Base-by-base conservation (phyloP, 2,888 invertebrate species). In the Busseola fusca region DNA sequence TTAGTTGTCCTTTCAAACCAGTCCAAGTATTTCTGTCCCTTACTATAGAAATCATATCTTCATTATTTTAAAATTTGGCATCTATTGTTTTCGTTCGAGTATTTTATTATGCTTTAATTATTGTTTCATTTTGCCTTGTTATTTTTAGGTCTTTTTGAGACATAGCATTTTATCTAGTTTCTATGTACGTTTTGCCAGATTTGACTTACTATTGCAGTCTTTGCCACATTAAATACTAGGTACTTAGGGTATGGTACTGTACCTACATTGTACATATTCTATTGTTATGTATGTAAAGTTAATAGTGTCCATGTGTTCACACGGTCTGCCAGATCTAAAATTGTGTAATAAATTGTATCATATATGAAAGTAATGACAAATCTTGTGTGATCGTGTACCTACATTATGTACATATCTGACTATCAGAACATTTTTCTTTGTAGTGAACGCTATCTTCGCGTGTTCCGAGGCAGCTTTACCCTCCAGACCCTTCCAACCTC, bases 271-370 rank as follows among this genome's bases (percentile, higher is more conserved):
- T 89, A 89, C 87, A 86, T 90, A 88, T 79, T 80, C 73, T 83
- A 86, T 87, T 88, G 87, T 90, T 86, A 87, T 76, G 86, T 88
- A 84, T 84, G 88, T 87, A 84, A 89, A 87, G 82, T 86, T 84
- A 84, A 86, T 87, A 88, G 86, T 82, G 88, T 88, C 87, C 88
- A 90, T 90, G 92, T 90, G 91, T 90, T 92, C 90, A 89, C 89
- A 87, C 90, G 88, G 86, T 90, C 89, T 85, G 86, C 86, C 87
- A 88, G 85, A 84, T 87, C 72, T 84, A 86, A 86, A 85, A 80
- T 84, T 85, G 85, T 88, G 84, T 87, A 84, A 84, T 86, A 87
- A 86, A 84, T 84, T 89, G 87, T 89, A 88, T 84, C 50, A 88
- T 87, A 88, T 87, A 87, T 86, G 76, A 84, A 57, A 79, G 74